phyloP scores from a whole-genome alignment of 2,113 vertebrate species.

The Microtus ochrogaster region DNA sequence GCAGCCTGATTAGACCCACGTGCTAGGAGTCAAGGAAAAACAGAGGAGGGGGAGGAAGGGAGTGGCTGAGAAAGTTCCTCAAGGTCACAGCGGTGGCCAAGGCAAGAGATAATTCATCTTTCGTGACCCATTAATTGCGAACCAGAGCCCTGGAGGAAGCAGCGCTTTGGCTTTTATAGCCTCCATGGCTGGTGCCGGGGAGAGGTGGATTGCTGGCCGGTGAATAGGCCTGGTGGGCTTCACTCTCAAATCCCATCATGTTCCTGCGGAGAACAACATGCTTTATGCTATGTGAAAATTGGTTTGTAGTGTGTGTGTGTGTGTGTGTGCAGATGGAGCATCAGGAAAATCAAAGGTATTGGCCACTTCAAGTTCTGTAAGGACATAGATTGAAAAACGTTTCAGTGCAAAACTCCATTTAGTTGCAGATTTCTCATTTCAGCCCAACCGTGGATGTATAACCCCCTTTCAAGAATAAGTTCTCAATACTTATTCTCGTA shows the following conservation, averaged over 20 bases:
- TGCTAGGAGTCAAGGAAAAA: background rate
- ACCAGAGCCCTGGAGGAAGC: background rate
- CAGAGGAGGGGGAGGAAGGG: background rate
- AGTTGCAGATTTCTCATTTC: slow-evolving; percentile 3
- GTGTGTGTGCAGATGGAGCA: background rate
- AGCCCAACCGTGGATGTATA: background rate
- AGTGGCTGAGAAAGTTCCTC: slow-evolving; percentile 32
- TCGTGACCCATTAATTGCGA: background rate
- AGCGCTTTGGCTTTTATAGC: background rate
- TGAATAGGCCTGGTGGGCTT: slow-evolving; percentile 4
- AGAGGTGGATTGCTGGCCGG: slow-evolving; percentile 21
- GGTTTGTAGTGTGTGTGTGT: slow-evolving; percentile 1
- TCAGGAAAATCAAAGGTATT: slow-evolving; percentile 19
- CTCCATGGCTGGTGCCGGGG: background rate
- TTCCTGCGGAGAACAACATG: slow-evolving; percentile 38
- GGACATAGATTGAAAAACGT: slow-evolving; percentile 15
- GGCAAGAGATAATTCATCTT: background rate
- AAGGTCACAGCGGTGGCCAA: background rate
- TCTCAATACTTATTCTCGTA: background rate
- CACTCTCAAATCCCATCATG: slow-evolving; percentile 42
- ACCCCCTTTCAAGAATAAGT: background rate
- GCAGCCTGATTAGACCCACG: background rate
- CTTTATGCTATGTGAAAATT: slow-evolving; percentile 52
- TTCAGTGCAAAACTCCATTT: slow-evolving; percentile 33
- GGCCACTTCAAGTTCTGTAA: slow-evolving; percentile 4